Conservation (phyloP, 1,140 invertebrate genomes). For the Drosophila ficusphila region DNA sequence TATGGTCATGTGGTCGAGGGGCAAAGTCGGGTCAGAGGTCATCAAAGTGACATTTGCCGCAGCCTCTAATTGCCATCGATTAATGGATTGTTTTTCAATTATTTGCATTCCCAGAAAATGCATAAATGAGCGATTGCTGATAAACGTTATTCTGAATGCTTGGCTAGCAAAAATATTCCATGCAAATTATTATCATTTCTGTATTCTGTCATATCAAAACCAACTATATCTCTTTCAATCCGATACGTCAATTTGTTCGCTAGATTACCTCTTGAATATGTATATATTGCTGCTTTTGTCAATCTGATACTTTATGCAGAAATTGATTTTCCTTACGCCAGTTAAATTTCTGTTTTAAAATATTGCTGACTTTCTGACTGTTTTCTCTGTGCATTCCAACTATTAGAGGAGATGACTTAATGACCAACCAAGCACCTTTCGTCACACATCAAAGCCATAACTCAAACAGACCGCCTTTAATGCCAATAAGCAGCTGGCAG, state of each 20-base stretch:
- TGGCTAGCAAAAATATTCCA: background rate
- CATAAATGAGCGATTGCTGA: constrained; percentile 41
- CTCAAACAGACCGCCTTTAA: constrained; percentile 45
- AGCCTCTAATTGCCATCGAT: constrained; percentile 58
- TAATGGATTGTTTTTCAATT: constrained; percentile 37
- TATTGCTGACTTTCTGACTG: too few species aligned
- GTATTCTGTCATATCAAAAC: background rate
- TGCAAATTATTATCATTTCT: background rate
- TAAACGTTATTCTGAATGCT: constrained; percentile 20
- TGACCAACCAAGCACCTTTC: constrained; percentile 1
- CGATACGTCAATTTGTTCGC: background rate
- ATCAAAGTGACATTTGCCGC: constrained; percentile 62
- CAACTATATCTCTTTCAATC: background rate
- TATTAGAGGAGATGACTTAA: constrained; percentile 1
- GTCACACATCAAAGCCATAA: constrained; percentile 36
- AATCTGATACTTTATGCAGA: background rate
- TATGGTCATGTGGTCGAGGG: constrained; percentile 13
- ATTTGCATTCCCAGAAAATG: constrained; percentile 34
- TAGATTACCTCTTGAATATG: background rate
- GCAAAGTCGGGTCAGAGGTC: constrained; percentile 19
- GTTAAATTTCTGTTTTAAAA: too few species aligned
- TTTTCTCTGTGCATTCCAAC: background rate
- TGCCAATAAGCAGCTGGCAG: constrained; percentile 46
- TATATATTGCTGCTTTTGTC: background rate
- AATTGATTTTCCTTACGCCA: background rate